phyloP scores from a whole-genome alignment of 2,888 invertebrate species.

The Gerosis bhagava region DNA sequence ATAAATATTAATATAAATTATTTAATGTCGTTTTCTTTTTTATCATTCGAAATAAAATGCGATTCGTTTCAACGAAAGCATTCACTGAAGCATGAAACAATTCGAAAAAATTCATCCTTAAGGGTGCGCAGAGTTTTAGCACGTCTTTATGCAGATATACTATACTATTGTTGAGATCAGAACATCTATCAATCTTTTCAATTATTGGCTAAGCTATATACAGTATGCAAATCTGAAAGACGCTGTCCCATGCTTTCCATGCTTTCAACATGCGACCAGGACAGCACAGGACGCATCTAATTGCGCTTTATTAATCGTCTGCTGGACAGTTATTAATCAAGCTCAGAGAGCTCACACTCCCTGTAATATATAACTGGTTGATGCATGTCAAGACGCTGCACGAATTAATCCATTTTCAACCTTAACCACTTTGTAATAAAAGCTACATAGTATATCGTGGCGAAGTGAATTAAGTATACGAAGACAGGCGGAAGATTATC shows the following conservation, averaged over 20 bases:
- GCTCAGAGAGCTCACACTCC: conserved; percentile 30
- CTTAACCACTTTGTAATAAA: conserved; percentile 3
- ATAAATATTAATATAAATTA: no score
- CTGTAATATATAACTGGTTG: conserved; percentile 6
- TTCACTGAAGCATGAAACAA: no score
- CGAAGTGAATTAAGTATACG: not conserved
- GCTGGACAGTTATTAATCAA: conserved; percentile 44
- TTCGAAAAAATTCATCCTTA: no score
- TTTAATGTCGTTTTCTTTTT: no score
- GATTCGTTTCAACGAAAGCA: no score
- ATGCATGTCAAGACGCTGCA: conserved; percentile 2
- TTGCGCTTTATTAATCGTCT: conserved; percentile 50
- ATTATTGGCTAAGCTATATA: conserved; percentile 44
- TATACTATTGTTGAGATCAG: conserved; percentile 5
- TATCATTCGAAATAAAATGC: no score
- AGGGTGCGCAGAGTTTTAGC: no score
- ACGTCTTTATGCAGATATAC: no score
- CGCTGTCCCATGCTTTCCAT: conserved; percentile 37
- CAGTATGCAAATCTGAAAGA: conserved; percentile 45
- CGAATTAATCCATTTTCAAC: not conserved
- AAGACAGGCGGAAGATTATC: conserved; percentile 13
- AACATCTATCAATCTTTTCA: conserved; percentile 37
- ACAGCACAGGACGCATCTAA: conserved; percentile 46
- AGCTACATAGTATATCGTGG: no score
- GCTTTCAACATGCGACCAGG: conserved; percentile 34